These are phyloP conservation scores for human (Homo sapiens) DNA, from an alignment of 2,113 vertebrate species.

Conservation along the genomic window GRCh38 chr11:118083501-118084000, in stretches of 20 bases:
- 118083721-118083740: not conserved
- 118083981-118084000: too few species aligned
- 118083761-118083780: too few species aligned
- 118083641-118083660: not conserved
- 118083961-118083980: too few species aligned
- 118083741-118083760: not conserved
- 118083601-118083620: constrained; percentile 39
- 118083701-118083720: not conserved
- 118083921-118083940: too few species aligned
- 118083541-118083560: not conserved
- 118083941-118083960: too few species aligned
- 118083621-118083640: constrained; percentile 33
- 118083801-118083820: too few species aligned
- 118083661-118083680: not conserved
- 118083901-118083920: too few species aligned
- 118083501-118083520: not conserved
- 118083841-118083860: too few species aligned
- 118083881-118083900: too few species aligned
- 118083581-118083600: constrained; percentile 1
- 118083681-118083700: not conserved
- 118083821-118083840: too few species aligned
- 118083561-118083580: not conserved
- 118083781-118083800: fast-evolving
- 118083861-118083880: too few species aligned
- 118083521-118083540: not conserved